phyloP scores from a whole-genome alignment of 2,113 vertebrate genomes.

The Alligator mississippiensis region DNA sequence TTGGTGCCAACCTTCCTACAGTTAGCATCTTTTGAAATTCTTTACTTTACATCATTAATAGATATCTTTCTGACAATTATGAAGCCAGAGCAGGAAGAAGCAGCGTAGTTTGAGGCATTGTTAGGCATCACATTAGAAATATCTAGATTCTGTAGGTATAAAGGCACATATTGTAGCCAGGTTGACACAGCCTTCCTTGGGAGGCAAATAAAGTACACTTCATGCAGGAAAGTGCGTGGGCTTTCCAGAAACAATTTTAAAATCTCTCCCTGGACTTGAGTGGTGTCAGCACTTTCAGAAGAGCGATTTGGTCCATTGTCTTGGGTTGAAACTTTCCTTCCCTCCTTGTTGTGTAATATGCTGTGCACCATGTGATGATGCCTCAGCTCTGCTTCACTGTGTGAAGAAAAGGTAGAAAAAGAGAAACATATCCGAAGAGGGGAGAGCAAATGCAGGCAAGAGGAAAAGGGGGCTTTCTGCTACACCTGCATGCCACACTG shows the following conservation, averaged over 20 bases:
- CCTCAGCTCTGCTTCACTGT: not conserved
- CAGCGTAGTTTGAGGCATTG: not conserved
- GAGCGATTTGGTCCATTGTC: not conserved
- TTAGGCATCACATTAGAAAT: not conserved
- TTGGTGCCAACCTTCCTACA: not conserved
- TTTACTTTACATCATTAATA: not conserved
- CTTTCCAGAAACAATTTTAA: not conserved
- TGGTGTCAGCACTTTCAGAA: not conserved
- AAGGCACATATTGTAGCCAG: not conserved
- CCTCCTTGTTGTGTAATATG: not conserved
- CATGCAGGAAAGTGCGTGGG: not conserved
- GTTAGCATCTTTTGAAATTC: constrained; percentile 12
- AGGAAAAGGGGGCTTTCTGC: too few species aligned
- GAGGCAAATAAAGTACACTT: not conserved
- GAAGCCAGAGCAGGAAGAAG: not conserved
- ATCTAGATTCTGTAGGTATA: not conserved
- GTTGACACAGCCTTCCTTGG: not conserved
- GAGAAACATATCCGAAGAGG: too few species aligned
- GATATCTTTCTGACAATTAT: not conserved
- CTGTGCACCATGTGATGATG: not conserved
- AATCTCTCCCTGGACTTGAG: not conserved
- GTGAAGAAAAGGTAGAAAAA: too few species aligned
- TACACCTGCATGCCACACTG: too few species aligned
- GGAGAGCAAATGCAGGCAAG: too few species aligned
- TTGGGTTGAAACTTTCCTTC: not conserved